Conservation (phyloP, 1,140 invertebrate genomes). For the Drosophila neocordata region DNA sequence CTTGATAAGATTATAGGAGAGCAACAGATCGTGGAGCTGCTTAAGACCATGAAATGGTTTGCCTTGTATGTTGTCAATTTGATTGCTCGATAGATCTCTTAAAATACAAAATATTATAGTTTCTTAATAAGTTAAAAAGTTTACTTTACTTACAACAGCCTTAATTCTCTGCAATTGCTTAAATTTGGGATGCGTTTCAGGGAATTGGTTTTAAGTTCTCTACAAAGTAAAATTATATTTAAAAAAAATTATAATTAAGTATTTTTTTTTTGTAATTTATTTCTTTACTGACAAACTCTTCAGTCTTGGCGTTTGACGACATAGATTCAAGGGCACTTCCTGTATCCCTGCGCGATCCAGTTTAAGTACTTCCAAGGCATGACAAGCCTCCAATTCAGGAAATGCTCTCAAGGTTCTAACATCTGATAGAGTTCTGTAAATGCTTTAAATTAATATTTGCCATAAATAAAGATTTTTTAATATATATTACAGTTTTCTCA, state of each 20-base stretch:
- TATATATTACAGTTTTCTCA: constrained; percentile 88
- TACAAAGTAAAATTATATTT: constrained; percentile 83
- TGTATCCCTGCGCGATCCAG: constrained; percentile 91
- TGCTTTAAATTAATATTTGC: not conserved
- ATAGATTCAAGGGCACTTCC: constrained; percentile 89
- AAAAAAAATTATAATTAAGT: no score
- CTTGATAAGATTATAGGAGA: constrained; percentile 92
- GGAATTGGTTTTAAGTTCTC: constrained; percentile 92
- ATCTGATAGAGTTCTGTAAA: constrained; percentile 92
- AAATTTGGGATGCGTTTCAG: constrained; percentile 89
- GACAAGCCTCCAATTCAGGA: constrained; percentile 91
- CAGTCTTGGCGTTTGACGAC: constrained; percentile 89
- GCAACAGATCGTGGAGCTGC: constrained; percentile 92
- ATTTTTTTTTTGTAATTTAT: no score
- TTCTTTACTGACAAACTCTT: constrained; percentile 91
- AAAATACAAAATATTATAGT: not conserved
- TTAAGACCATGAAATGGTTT: constrained; percentile 88
- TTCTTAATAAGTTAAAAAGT: not conserved
- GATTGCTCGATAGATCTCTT: constrained; percentile 95
- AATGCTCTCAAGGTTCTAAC: constrained; percentile 90
- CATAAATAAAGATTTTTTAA: not conserved
- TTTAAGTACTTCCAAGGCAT: constrained; percentile 90
- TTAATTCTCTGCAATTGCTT: constrained; percentile 88
- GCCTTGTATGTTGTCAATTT: constrained; percentile 88
- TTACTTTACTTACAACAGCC: constrained; percentile 91